Evolutionary conservation across 2,113 vertebrate species (phyloP), one percentile per base, ranked within the genome.

Genomic region (Coptodon bakossiorum): DNA sequence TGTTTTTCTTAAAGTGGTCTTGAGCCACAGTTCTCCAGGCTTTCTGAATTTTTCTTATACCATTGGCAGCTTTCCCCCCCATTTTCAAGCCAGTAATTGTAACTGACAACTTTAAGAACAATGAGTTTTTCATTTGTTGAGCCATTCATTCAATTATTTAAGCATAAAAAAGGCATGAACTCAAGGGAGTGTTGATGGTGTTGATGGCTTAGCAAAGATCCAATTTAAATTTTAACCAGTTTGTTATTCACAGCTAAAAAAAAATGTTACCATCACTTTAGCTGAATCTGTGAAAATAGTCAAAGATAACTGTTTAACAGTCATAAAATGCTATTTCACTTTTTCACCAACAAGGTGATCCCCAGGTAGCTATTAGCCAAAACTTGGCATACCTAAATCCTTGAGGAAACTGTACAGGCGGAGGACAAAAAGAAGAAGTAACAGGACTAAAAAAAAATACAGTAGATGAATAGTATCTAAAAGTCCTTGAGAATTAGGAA

Each of bases 31-130:
- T 73, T 73, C 9, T 73, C 1, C 40, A 73, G 14, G 22, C 40
- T 73, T 11, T 45, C 40, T 73, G 13, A 73, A 48, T 45, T 73
- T 73, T 73, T 45, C 13, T 27, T 73, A 27, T 9, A 38, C 22
- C 22, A 73, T 73, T 48, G 40, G 22, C 1, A 27, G 14, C 22
- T 7, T 73, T 3, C 0, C 1, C 40, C 2, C 14, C 9, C 40
- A 17, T 29, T 45, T 48, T 48, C 14, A 73, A 27, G 40, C 9
- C 40, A 73, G 40, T 48, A 13, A 17, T 5, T 73, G 12, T 27
- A 73, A 16, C 40, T 45, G 68, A 73, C 40, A 27, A 73, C 40
- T 45, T 45, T 17, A 43, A 27, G 68, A 73, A 45, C n/a, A 45
- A 45, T 45, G 63, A 7, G 19, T n/a, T 66, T 66, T 66, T 2